Conservation (phyloP, 2,797 vertebrate species). For the Centropyge bicolor region DNA sequence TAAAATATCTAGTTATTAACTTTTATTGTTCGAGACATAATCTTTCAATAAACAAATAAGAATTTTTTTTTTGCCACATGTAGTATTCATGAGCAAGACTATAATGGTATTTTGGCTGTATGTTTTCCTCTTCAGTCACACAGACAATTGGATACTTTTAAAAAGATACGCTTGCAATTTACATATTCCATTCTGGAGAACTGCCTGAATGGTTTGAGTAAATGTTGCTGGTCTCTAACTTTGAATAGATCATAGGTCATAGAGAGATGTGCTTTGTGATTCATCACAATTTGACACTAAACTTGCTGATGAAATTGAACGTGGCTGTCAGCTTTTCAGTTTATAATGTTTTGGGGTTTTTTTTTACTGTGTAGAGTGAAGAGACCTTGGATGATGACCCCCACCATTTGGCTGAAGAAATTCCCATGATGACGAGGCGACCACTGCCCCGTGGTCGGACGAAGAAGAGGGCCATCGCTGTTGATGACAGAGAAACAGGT, state of each 20-base stretch:
- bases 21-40: no score
- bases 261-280: not conserved
- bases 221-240: not conserved
- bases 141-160: not conserved
- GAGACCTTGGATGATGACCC: constrained; percentile 22
- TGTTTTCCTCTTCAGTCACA: not conserved
- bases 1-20: no score
- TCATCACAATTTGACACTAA: not conserved
- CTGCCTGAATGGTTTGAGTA: not conserved
- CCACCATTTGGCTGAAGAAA: constrained; percentile 54
- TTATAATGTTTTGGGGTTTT: not conserved
- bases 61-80: no score
- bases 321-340: not conserved
- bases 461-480: constrained; percentile 70
- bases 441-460: constrained; percentile 52
- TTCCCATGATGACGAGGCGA: constrained; percentile 67
- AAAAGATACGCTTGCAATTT: not conserved
- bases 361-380: constrained; percentile 43
- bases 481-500: constrained; percentile 69
- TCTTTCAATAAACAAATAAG: no score
- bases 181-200: not conserved
- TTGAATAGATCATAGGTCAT: not conserved
- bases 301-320: not conserved
- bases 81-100: not conserved
- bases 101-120: not conserved